These are phyloP conservation scores for Lerema accius DNA, from an alignment of 1,140 invertebrate genomes.

Conservation along the genomic window DNA sequence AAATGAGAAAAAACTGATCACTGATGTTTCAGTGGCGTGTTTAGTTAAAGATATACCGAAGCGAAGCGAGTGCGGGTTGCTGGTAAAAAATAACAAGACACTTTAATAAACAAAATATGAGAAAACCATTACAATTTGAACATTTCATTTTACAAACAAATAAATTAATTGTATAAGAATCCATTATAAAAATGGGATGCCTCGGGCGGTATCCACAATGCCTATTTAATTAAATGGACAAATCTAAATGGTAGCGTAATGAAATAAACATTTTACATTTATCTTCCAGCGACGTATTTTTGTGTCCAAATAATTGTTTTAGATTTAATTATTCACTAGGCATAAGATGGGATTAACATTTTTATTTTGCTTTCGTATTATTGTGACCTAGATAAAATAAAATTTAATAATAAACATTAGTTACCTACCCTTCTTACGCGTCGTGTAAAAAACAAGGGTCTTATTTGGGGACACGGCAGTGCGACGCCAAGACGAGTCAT, in stretches of 20 bases:
- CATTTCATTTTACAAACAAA: conserved; percentile 1
- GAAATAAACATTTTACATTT: conserved; percentile 23
- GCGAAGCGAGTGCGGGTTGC: too few relatives aligned
- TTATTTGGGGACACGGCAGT: too few relatives aligned
- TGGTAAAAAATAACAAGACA: too few relatives aligned
- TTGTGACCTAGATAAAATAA: too few relatives aligned
- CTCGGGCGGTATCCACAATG: conserved; percentile 5
- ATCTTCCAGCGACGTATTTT: conserved; percentile 6
- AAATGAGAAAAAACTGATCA: too few relatives aligned
- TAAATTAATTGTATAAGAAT: not conserved
- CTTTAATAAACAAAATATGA: not conserved
- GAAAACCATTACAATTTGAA: not conserved
- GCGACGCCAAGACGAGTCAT: too few relatives aligned
- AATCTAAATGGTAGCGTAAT: conserved; percentile 13
- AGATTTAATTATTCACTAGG: conserved; percentile 3
- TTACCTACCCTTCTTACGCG: too few relatives aligned
- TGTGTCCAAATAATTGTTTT: conserved; percentile 9
- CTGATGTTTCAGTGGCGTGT: too few relatives aligned
- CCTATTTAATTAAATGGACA: conserved; percentile 16
- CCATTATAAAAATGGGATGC: conserved; percentile 16
- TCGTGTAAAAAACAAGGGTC: too few relatives aligned
- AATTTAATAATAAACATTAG: too few relatives aligned
- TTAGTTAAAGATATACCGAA: too few relatives aligned
- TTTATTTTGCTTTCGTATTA: too few relatives aligned
- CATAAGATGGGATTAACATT: not conserved